Conservation (phyloP, 2,888 invertebrate genomes). For the Epicampocera succincta region DNA sequence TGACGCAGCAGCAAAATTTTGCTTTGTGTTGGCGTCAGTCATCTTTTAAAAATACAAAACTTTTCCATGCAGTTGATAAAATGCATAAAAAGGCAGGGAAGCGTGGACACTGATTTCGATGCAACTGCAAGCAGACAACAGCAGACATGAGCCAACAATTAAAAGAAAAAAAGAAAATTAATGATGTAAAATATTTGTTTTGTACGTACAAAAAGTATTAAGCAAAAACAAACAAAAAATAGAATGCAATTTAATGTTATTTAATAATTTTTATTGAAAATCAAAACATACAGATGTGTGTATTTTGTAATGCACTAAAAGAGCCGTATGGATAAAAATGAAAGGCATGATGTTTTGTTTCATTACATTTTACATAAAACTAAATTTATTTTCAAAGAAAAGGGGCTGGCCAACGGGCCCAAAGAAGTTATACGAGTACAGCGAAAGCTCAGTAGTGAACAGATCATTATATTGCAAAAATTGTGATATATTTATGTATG, state of each 20-base stretch:
- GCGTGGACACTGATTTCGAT: not conserved
- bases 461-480: too few relatives aligned
- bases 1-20: slow-evolving; percentile 19
- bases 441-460: too few relatives aligned
- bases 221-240: not conserved
- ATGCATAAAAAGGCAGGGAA: slow-evolving; percentile 11
- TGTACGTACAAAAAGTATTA: not conserved
- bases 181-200: slow-evolving; percentile 16
- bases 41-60: slow-evolving; percentile 4
- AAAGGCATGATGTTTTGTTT: too few relatives aligned
- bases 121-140: not conserved
- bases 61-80: slow-evolving; percentile 6
- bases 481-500: too few relatives aligned
- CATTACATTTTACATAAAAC: too few relatives aligned
- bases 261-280: slow-evolving; percentile 21
- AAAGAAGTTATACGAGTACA: too few relatives aligned
- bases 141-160: not conserved
- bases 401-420: too few relatives aligned
- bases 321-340: too few relatives aligned
- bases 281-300: not conserved
- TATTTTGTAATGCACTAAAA: too few relatives aligned
- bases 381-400: too few relatives aligned
- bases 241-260: slow-evolving; percentile 28
- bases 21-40: slow-evolving; percentile 50
- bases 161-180: not conserved